Conservation (phyloP, 53 echinoderm and acorn worm genomes). For the Actinopyga echinites region DNA sequence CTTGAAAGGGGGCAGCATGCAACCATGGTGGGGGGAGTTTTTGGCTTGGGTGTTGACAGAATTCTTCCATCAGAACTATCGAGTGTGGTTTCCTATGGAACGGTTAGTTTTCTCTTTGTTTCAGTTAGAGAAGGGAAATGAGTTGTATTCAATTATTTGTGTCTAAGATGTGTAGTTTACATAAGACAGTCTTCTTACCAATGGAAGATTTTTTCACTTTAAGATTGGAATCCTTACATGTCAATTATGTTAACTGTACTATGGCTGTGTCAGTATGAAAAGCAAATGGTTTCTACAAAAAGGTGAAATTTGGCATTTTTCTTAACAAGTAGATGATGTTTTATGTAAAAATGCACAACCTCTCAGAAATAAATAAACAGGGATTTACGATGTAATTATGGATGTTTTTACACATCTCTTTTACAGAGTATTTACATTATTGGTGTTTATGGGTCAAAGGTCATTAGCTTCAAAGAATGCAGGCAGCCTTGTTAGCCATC, state of each 20-base stretch:
- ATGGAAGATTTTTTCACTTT: background rate
- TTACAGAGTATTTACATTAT: slow-evolving; percentile 82
- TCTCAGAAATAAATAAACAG: no score
- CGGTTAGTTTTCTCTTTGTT: slow-evolving; percentile 53
- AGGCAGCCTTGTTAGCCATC: slow-evolving; percentile 78
- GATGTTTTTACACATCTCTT: background rate
- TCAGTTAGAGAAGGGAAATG: background rate
- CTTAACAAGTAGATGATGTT: no score
- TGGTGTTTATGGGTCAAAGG: slow-evolving; percentile 92
- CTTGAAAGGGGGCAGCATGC: slow-evolving; percentile 75
- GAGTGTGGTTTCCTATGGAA: slow-evolving; percentile 80
- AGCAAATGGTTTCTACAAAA: no score
- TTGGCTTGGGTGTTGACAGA: slow-evolving; percentile 89
- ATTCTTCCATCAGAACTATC: slow-evolving; percentile 86
- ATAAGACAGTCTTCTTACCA: background rate
- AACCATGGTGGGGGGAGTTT: slow-evolving; percentile 98
- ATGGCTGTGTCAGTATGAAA: no score
- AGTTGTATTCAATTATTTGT: background rate
- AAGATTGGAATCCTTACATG: no score
- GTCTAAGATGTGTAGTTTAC: background rate
- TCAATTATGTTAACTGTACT: no score
- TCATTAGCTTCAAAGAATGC: slow-evolving; percentile 85
- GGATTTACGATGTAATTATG: background rate
- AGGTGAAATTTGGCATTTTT: no score
- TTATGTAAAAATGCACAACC: no score